Evolutionary conservation across 2,797 vertebrate species (phyloP), one percentile per base, ranked within the genome.

Genomic region (Pseudochromis fuscus): DNA sequence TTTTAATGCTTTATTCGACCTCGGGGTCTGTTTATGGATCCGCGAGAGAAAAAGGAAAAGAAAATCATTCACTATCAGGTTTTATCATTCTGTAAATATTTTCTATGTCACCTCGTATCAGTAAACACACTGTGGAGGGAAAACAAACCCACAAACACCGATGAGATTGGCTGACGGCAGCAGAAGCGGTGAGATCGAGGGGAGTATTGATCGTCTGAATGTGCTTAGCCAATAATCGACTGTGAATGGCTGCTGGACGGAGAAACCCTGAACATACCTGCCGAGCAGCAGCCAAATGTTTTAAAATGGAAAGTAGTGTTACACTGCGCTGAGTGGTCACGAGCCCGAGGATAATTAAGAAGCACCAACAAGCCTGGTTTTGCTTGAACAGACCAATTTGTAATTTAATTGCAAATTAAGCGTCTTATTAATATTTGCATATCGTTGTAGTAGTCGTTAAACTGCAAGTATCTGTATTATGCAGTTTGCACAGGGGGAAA

Each of bases 171-270:
- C 44, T 4, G 37, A 52, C 23, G 53, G 59, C 30, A 23, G 37
- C 45, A n/a, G 58, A 18, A 44, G 56, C 11, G 25, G 62, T 5
- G 27, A 53, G 25, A 69, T 52, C 4, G 5, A 67, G 67, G 13
- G 30, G 69, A 59, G 81, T 78, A 83, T 64, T 70, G 72, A 83
- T 76, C 42, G 18, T 48, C 10, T 56, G 72, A 30, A 48, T 72
- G 60, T 46, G 48, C 62, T 73, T 40, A 57, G 25, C 25, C 15
- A 28, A 27, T 49, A n/a, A 35, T 25, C 25, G 28, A 49, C 10
- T 21, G 24, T 60, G 44, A 46, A 21, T 38, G 7, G n/a, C n/a
- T n/a, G n/a, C n/a, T n/a, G n/a, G n/a, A n/a, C n/a, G n/a, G n/a
- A n/a, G n/a, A n/a, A n/a, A n/a, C n/a, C n/a, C n/a, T n/a, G n/a